Evolutionary conservation across 1,140 invertebrate species (phyloP).

Genomic region (Odontomachus brunneus): DNA sequence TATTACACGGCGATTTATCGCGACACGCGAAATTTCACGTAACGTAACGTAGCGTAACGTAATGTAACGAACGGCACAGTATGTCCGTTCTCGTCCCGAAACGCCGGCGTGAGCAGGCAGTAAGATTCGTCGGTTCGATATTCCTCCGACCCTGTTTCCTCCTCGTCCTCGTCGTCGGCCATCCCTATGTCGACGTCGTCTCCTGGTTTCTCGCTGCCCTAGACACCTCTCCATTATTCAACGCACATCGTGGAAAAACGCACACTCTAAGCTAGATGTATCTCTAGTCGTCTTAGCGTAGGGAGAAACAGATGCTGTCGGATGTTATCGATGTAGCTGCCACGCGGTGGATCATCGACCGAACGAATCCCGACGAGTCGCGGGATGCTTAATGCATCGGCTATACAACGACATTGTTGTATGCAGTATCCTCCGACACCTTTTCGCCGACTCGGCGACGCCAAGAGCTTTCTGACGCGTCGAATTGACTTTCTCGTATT

Average conservation of each 20-base stretch:
- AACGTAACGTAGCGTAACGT: background rate
- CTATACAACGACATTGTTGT: background rate
- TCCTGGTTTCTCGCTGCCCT: conserved; percentile 31
- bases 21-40: background rate
- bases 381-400: conserved; percentile 5
- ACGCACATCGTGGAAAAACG: conserved; percentile 57
- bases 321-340: conserved; percentile 49
- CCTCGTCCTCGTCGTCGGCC: no score
- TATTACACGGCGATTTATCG: background rate
- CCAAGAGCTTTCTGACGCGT: background rate
- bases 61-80: no score
- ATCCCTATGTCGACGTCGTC: background rate
- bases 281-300: conserved; percentile 25
- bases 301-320: conserved; percentile 38
- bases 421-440: no score
- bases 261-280: conserved; percentile 56
- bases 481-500: no score
- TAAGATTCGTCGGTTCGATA: conserved; percentile 37
- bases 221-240: conserved; percentile 77
- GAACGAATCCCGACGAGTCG: conserved; percentile 40
- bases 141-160: background rate
- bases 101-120: conserved; percentile 34
- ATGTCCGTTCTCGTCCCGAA: background rate
- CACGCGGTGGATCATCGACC: conserved; percentile 33
- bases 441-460: no score